A percentile compares a stretch with the other conserved stretches of the same genome.
These are phyloP conservation scores for Melanerpes formicivorus DNA, from an alignment of 2,113 vertebrate genomes.

Conservation along the genomic window DNA sequence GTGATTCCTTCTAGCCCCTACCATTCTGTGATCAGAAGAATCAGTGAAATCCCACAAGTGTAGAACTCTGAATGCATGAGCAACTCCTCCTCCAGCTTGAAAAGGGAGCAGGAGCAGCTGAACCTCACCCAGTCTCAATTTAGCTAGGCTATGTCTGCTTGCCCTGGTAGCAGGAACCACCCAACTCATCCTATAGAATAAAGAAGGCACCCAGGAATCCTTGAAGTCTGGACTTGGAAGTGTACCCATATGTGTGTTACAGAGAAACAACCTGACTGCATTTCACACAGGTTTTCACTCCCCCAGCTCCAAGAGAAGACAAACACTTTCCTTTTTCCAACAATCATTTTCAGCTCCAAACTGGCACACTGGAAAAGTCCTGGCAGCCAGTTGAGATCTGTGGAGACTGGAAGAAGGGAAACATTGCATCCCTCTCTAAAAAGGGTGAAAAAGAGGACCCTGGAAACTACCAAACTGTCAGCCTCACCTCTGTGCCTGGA, in stretches of 20 bases:
- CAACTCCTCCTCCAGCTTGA: conserved; percentile 30
- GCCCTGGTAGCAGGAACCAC: neutral
- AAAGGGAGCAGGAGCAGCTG: conserved; percentile 1
- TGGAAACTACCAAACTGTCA: too few species aligned
- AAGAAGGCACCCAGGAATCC: neutral
- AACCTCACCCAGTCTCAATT: conserved; percentile 32
- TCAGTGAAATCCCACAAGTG: neutral
- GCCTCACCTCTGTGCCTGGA: too few species aligned
- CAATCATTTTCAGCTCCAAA: neutral
- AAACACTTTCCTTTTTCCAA: neutral
- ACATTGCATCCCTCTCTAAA: too few species aligned
- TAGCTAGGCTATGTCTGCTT: neutral
- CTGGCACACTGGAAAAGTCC: neutral
- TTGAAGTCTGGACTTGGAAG: neutral
- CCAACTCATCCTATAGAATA: neutral
- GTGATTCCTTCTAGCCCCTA: too few species aligned
- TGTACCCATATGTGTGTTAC: neutral
- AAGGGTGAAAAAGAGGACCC: too few species aligned
- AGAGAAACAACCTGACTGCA: neutral
- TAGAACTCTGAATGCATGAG: neutral
- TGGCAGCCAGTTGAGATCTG: too few species aligned
- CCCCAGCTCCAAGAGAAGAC: neutral
- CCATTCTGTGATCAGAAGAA: neutral
- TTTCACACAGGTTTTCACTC: neutral
- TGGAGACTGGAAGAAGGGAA: too few species aligned